Evolutionary conservation across 2,113 vertebrate species (phyloP).

Genomic region (Mustela lutreola): DNA sequence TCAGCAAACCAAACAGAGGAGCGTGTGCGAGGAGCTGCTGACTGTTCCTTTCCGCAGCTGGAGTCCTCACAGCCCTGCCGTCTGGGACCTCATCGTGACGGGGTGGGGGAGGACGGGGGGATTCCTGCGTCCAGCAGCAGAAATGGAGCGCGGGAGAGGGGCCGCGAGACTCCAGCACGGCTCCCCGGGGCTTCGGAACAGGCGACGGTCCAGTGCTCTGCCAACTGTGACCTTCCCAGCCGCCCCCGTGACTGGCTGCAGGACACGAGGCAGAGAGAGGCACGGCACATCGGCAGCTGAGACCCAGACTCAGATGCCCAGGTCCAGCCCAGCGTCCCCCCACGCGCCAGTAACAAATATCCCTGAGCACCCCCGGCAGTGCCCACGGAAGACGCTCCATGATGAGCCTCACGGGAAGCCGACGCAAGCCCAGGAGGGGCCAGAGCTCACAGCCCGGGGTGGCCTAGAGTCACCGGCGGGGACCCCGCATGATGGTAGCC

Average conservation of each 20-base stretch:
- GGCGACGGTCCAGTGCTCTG: accelerated
- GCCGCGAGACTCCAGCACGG: accelerated
- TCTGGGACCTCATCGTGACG: background rate
- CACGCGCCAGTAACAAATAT: too few species aligned
- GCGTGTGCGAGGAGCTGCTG: background rate
- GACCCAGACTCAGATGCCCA: accelerated
- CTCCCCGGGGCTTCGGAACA: background rate
- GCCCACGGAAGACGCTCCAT: background rate
- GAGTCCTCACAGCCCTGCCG: accelerated
- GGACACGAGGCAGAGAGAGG: background rate
- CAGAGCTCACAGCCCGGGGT: accelerated
- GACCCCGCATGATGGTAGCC: background rate
- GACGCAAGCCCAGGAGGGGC: background rate
- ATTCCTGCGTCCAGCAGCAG: background rate
- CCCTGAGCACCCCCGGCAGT: too few species aligned
- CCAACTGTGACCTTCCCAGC: background rate
- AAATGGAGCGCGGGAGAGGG: accelerated
- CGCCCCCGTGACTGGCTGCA: background rate
- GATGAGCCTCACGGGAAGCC: accelerated
- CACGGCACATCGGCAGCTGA: background rate
- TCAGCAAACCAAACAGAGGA: too few species aligned
- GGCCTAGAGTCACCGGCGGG: accelerated
- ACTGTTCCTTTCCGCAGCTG: accelerated
- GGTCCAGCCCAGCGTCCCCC: accelerated
- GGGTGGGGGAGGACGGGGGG: background rate